Conservation (phyloP, 2,797 vertebrate genomes). For the Crocodylus rhombifer region DNA sequence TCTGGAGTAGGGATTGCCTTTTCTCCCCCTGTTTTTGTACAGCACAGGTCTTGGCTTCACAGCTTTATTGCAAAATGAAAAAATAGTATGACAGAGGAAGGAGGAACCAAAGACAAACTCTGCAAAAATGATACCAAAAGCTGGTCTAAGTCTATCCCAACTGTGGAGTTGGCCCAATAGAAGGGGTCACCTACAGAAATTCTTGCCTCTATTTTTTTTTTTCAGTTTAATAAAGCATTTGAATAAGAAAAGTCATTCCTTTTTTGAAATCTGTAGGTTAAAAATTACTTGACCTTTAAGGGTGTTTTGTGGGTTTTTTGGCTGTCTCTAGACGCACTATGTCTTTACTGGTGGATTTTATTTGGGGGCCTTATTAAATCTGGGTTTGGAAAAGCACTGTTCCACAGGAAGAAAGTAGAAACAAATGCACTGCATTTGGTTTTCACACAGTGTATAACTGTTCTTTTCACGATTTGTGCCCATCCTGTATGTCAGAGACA, state of each 20-base stretch:
- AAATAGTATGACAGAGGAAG: no score
- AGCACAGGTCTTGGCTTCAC: no score
- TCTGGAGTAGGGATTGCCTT: not conserved
- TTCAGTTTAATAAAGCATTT: no score
- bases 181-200: no score
- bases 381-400: not conserved
- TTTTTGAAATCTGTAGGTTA: not conserved
- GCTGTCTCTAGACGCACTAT: not conserved
- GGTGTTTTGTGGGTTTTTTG: not conserved
- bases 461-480: not conserved
- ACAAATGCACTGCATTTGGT: not conserved
- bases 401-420: not conserved
- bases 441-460: not conserved
- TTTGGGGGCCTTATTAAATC: not conserved
- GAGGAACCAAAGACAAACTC: no score
- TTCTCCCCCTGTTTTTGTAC: no score
- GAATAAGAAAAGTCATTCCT: not conserved
- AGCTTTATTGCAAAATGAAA: no score
- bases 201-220: no score
- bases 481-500: not conserved
- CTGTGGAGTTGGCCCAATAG: no score
- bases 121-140: no score
- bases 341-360: not conserved
- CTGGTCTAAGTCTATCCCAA: no score
- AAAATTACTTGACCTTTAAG: not conserved